Evolutionary conservation across 2,797 vertebrate species (phyloP).

Genomic region (Dipus sagitta): DNA sequence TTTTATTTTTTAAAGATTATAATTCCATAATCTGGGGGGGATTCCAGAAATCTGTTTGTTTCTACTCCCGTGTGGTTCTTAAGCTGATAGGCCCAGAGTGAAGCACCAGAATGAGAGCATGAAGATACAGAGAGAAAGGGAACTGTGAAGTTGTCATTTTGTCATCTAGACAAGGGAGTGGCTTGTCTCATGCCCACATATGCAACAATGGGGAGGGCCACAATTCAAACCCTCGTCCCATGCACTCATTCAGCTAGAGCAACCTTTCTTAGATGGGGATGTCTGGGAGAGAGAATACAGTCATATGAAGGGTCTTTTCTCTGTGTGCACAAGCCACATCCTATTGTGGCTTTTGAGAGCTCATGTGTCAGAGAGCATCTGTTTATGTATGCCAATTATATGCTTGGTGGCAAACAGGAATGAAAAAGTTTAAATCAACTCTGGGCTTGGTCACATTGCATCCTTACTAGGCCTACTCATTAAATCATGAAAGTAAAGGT

Average conservation of each 20-base stretch:
- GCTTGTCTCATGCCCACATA: neutral
- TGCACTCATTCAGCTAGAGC: neutral
- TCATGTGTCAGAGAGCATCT: neutral
- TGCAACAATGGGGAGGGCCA: neutral
- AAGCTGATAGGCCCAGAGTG: neutral
- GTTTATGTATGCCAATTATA: neutral
- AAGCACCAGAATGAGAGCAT: neutral
- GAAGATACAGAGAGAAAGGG: neutral
- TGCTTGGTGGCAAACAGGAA: too few species aligned
- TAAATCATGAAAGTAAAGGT: neutral
- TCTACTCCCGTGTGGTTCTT: neutral
- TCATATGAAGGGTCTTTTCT: neutral
- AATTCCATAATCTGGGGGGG: neutral
- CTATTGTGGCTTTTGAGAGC: neutral
- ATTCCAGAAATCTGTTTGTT: neutral
- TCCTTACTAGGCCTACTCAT: neutral
- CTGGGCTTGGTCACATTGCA: neutral
- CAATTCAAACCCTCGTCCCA: neutral
- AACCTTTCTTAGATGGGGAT: neutral
- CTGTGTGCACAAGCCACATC: too few species aligned
- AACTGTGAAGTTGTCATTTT: neutral
- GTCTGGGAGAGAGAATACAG: neutral
- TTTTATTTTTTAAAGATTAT: too few species aligned
- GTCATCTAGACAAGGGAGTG: neutral
- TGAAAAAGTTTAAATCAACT: neutral